Percentiles rank a stretch among this genome's conserved stretches.
Conservation (phyloP, 2,797 vertebrate genomes). For the Danio kyathit region DNA sequence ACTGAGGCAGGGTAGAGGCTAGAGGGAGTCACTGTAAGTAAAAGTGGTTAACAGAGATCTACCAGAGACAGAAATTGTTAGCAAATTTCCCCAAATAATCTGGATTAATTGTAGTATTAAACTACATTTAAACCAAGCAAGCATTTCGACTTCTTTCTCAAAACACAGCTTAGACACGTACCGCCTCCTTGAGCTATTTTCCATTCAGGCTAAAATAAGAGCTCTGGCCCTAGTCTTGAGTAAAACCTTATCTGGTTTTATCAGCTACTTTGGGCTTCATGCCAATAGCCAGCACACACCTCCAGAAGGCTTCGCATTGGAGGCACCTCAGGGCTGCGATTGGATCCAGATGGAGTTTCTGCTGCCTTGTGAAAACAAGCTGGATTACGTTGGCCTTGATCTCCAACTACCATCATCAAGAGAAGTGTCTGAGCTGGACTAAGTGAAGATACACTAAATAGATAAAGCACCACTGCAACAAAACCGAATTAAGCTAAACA, state of each 20-base stretch:
- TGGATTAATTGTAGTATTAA: not conserved
- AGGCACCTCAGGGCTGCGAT: slow-evolving; percentile 58
- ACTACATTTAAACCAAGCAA: not conserved
- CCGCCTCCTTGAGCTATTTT: slow-evolving; percentile 43
- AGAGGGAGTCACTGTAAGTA: not conserved
- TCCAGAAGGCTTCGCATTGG: slow-evolving; percentile 48
- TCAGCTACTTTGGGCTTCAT: slow-evolving; percentile 61
- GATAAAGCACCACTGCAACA: not conserved
- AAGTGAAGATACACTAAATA: not conserved
- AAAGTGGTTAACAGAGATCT: not conserved
- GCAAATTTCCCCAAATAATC: not conserved
- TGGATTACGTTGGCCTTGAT: slow-evolving; percentile 51
- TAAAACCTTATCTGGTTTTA: slow-evolving; percentile 67
- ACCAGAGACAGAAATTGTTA: not conserved
- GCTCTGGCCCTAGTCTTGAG: slow-evolving; percentile 55
- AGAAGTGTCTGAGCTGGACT: slow-evolving; percentile 12
- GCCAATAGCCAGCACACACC: slow-evolving; percentile 58
- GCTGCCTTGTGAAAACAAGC: slow-evolving; percentile 61
- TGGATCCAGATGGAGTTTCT: slow-evolving; percentile 64
- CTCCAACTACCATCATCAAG: slow-evolving; percentile 33
- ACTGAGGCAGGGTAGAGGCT: slow-evolving; percentile 4
- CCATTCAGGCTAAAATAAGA: slow-evolving; percentile 53
- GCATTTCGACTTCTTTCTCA: not conserved
- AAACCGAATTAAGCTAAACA: not conserved
- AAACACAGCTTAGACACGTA: not conserved